Conservation (phyloP, 2,113 vertebrate genomes). For the Chelonoidis abingdonii region DNA sequence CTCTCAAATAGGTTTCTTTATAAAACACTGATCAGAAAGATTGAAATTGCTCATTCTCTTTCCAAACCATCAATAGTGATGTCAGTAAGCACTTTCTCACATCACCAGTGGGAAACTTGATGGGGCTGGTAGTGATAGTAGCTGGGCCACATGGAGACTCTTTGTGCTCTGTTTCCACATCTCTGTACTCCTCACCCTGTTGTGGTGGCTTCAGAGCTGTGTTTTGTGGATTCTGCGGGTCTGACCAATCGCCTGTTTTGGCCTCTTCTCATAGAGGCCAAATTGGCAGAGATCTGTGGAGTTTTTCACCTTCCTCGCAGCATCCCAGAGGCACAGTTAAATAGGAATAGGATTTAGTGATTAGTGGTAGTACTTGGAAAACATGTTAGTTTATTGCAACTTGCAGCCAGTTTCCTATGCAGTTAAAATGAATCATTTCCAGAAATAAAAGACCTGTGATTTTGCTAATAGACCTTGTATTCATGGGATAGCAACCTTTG, state of each 20-base stretch:
- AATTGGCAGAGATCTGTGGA: background rate
- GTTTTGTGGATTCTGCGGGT: background rate
- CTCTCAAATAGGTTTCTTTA: background rate
- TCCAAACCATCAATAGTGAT: background rate
- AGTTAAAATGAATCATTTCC: background rate
- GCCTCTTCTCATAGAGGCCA: background rate
- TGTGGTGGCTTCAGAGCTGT: background rate
- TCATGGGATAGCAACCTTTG: background rate
- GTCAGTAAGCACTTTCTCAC: background rate
- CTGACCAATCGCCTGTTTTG: background rate
- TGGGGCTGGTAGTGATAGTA: background rate
- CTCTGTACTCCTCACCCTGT: background rate
- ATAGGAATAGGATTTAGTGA: background rate
- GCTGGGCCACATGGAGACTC: background rate
- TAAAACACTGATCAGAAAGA: background rate
- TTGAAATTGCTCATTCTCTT: background rate
- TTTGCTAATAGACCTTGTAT: background rate
- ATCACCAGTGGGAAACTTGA: background rate
- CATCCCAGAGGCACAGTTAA: background rate
- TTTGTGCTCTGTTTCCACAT: background rate
- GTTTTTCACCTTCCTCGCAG: background rate
- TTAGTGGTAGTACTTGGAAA: background rate
- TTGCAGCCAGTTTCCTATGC: background rate
- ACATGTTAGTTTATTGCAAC: background rate
- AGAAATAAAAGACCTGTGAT: background rate